Evolutionary conservation across 2,113 vertebrate species (phyloP).

Genomic region (Pituophis catenifer): DNA sequence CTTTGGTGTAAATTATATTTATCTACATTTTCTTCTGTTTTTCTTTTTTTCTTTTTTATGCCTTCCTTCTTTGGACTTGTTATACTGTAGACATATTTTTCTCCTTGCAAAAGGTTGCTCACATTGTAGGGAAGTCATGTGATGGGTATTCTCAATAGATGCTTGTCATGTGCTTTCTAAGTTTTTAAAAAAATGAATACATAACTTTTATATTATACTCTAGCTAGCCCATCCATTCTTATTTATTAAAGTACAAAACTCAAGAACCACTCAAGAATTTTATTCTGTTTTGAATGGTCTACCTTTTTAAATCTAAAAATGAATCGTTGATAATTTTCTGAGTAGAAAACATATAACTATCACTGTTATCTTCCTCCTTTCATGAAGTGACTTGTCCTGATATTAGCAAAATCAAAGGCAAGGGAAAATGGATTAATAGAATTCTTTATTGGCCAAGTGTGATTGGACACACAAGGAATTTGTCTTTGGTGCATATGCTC

Average conservation of each 20-base stretch:
- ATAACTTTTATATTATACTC: not conserved
- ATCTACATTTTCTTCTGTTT: not conserved
- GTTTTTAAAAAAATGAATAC: not conserved
- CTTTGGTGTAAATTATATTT: not conserved
- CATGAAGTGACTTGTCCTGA: constrained; percentile 45
- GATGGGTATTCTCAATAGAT: not conserved
- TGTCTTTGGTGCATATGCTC: too few relatives aligned
- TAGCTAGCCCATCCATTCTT: not conserved
- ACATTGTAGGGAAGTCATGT: not conserved
- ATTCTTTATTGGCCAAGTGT: too few relatives aligned
- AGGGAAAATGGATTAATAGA: too few relatives aligned
- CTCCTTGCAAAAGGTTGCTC: not conserved
- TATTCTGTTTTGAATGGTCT: not conserved
- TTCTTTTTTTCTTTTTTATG: not conserved
- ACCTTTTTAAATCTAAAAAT: not conserved
- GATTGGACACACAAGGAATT: too few relatives aligned
- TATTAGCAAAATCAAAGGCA: constrained; percentile 12
- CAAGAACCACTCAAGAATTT: not conserved
- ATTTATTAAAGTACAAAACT: not conserved
- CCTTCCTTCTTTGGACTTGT: not conserved
- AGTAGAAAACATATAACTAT: constrained; percentile 35
- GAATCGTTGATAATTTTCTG: not conserved
- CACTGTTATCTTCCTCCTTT: constrained; percentile 43
- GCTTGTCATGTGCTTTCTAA: not conserved
- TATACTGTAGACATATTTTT: not conserved